Evolutionary conservation across 2,113 vertebrate species (phyloP), one percentile per base, ranked within the genome.

Genomic region (Sinocyclocheilus rhinocerous): DNA sequence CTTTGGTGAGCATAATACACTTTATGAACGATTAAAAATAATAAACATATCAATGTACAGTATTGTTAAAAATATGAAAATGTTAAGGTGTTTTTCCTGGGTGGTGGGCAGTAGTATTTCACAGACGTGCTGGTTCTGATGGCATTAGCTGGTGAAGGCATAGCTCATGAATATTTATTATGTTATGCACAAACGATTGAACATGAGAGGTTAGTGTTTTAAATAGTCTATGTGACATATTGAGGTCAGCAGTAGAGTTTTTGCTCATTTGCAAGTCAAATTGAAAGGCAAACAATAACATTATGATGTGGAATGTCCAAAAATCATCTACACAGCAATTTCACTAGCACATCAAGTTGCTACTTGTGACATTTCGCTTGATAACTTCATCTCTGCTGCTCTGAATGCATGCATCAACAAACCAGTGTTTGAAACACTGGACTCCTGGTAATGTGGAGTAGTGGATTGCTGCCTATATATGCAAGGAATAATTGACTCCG

Each of bases 181-280:
- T 45, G 42, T 50, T 76, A 76, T 76, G 11, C 72, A 50, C 72
- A 50, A 76, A 76, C 6, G 72, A 50, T 16, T 76, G 72, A 50
- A 76, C 72, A 50, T 16, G 11, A 50, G 42, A 50, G 26, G 16
- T 75, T 48, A 50, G 12, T 48, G 39, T 48, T 76, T 76, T 76
- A 26, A 76, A 76, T 13, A 76, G 72, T 76, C 12, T 24, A 8
- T 76, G n/a, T 48, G 72, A 48, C 72, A 76, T 48, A 76, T 76
- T 76, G 22, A 76, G 72, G 42, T 76, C 42, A 76, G 42, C 22
- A 16, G 13, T 1, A 76, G 42, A 76, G 42, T 75, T 24, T 26
- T 48, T 24, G 39, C 72, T 75, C 22, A 75, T 75, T 75, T 75
- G 42, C 72, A 72, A 72, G 69, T 39, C 33, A 72, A 72, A 42